Conservation (phyloP, 1,140 invertebrate genomes). For the Brachionus paranguensis region DNA sequence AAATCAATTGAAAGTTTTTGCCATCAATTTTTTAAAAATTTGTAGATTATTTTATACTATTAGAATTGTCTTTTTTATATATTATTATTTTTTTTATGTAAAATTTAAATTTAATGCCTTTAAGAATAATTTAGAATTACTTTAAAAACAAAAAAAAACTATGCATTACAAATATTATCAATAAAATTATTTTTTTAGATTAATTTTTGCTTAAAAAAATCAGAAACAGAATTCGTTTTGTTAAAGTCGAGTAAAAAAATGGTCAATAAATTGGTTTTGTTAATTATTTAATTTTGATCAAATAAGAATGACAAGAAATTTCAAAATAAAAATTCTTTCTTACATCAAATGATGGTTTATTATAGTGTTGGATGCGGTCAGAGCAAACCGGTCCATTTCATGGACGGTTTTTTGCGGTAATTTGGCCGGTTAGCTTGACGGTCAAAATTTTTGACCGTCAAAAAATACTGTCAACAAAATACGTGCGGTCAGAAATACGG, state of each 20-base stretch:
- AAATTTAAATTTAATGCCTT: not conserved
- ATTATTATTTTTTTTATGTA: slow-evolving; percentile 8
- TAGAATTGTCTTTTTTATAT: not conserved
- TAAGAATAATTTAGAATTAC: no score
- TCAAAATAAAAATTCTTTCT: no score
- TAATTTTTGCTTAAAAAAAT: not conserved
- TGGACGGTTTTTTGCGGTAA: no score
- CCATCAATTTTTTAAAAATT: not conserved
- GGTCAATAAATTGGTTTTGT: not conserved
- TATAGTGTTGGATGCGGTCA: no score
- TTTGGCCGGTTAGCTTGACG: no score
- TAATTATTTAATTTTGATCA: no score
- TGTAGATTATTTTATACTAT: slow-evolving; percentile 35
- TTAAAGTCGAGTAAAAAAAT: not conserved
- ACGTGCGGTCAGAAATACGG: no score
- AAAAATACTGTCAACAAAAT: no score
- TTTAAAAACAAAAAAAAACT: not conserved
- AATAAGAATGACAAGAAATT: no score
- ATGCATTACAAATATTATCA: not conserved
- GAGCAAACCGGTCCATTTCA: no score
- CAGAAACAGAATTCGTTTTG: not conserved
- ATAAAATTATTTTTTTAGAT: slow-evolving; percentile 22
- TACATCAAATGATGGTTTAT: no score
- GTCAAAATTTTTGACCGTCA: no score
- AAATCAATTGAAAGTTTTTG: not conserved